phyloP scores from a whole-genome alignment of 1,140 invertebrate species.

The Bombus cullumanus region DNA sequence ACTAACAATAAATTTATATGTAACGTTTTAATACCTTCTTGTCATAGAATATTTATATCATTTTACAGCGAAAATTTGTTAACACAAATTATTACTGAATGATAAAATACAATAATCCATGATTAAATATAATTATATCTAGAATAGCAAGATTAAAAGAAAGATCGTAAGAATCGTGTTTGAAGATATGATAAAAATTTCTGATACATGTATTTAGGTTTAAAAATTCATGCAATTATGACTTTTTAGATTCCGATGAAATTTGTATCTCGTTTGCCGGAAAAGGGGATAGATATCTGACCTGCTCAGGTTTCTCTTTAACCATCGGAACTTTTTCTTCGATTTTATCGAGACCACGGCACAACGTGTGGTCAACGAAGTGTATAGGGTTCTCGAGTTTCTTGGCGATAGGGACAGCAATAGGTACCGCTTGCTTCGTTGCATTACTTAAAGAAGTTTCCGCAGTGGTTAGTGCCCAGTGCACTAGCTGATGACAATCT shows the following conservation, averaged over 20 bases:
- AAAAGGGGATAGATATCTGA: constrained; percentile 74
- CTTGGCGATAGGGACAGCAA: constrained; percentile 83
- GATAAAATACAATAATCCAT: no score
- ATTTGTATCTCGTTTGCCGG: background rate
- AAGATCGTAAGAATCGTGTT: background rate
- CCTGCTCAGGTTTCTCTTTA: constrained; percentile 87
- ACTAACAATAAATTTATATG: no score
- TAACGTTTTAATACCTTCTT: no score
- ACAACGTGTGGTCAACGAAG: constrained; percentile 87
- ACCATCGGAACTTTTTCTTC: constrained; percentile 88
- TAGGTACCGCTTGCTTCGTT: constrained; percentile 84
- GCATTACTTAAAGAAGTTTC: constrained; percentile 86
- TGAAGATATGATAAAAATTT: background rate
- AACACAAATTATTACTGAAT: no score
- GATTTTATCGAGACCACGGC: constrained; percentile 86
- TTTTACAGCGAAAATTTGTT: no score
- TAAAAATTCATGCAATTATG: background rate
- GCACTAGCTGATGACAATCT: constrained; percentile 82
- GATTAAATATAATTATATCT: no score
- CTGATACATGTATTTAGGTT: background rate
- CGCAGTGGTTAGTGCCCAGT: constrained; percentile 87
- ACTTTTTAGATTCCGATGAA: background rate
- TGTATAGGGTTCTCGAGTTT: constrained; percentile 85
- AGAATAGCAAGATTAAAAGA: background rate
- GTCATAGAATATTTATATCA: no score